A percentile compares a stretch with the other conserved stretches of the same genome.
Conservation (phyloP, 2,797 vertebrate species). For the Sorex maritimensis region DNA sequence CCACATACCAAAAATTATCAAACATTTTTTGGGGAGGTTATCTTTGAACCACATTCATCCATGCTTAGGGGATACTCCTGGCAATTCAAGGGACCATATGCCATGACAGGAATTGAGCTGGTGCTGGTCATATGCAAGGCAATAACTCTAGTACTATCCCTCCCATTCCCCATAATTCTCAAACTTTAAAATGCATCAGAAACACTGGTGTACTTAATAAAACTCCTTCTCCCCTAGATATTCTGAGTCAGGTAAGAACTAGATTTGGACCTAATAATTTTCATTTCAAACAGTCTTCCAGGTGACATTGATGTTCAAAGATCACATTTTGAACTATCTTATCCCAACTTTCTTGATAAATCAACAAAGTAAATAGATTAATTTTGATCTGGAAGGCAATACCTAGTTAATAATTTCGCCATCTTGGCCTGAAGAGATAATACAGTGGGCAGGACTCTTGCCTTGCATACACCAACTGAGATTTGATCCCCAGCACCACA, state of each 20-base stretch:
- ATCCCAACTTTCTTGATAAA: not conserved
- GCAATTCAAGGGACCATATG: too few species aligned
- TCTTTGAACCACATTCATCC: too few species aligned
- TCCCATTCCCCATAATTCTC: not conserved
- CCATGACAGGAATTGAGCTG: too few species aligned
- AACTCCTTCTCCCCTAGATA: not conserved
- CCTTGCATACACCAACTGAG: too few species aligned
- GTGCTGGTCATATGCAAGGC: too few species aligned
- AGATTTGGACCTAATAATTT: conserved; percentile 8
- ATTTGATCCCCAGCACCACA: too few species aligned
- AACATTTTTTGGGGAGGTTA: too few species aligned
- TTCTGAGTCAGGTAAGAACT: conserved; percentile 25
- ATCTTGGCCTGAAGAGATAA: too few species aligned
- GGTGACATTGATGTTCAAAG: not conserved
- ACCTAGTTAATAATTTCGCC: not conserved
- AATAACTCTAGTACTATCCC: too few species aligned
- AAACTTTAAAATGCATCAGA: conserved; percentile 52
- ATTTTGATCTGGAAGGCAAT: not conserved
- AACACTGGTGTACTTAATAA: conserved; percentile 18
- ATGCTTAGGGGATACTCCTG: too few species aligned
- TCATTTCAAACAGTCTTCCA: conserved; percentile 45
- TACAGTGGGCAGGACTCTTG: too few species aligned
- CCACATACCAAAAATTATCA: too few species aligned
- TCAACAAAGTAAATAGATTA: not conserved
- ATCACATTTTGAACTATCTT: conserved; percentile 16